Conservation (phyloP, 23 tunicate species). For the Trididemnum clinides region DNA sequence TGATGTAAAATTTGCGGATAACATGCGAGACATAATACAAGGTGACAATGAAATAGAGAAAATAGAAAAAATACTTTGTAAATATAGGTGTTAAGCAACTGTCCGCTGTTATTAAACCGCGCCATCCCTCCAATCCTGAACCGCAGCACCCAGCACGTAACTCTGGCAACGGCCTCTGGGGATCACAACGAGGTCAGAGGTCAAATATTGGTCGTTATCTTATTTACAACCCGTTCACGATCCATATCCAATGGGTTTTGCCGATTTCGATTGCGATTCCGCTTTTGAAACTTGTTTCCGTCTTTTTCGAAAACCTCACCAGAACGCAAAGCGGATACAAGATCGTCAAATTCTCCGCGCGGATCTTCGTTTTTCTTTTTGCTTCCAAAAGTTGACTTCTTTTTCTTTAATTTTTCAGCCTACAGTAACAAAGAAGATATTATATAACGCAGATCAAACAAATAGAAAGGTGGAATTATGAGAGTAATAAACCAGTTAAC, state of each 20-base stretch:
- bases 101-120: too few relatives aligned
- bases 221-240: constrained; percentile 56
- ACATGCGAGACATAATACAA: too few relatives aligned
- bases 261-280: constrained; percentile 71
- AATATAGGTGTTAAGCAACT: too few relatives aligned
- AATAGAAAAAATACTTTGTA: too few relatives aligned
- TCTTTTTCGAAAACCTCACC: constrained; percentile 96
- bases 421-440: neutral
- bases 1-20: too few relatives aligned
- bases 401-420: constrained; percentile 27
- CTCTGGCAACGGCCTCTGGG: too few relatives aligned
- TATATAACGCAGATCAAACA: neutral
- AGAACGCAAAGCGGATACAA: constrained; percentile 88
- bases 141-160: too few relatives aligned
- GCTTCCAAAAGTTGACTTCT: neutral
- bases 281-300: constrained; percentile 79
- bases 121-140: too few relatives aligned
- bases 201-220: constrained; percentile 48
- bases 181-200: too few relatives aligned
- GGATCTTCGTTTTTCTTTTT: constrained; percentile 33
- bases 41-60: too few relatives aligned
- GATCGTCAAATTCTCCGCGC: constrained; percentile 92
- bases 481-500: too few relatives aligned
- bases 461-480: too few relatives aligned
- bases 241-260: constrained; percentile 29